A percentile compares a stretch with the other conserved stretches of the same genome.
These are phyloP conservation scores for Mola mola DNA, from an alignment of 2,113 vertebrate species.

Conservation along the genomic window DNA sequence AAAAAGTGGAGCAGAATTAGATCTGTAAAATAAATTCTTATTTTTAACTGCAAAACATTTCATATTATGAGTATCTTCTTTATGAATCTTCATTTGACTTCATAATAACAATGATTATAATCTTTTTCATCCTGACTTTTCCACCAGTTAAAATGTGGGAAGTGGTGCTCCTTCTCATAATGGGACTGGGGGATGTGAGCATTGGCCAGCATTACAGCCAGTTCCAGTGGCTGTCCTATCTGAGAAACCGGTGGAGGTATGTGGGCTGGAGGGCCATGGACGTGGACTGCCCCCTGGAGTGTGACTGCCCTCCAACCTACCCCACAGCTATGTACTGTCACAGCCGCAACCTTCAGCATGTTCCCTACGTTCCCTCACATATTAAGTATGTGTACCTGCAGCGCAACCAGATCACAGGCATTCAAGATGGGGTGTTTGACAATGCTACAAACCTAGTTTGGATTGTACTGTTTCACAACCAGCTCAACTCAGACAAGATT, in stretches of 20 bases:
- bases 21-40: background rate
- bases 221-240: conserved; percentile 63
- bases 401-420: conserved; percentile 89
- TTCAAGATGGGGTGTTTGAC: conserved; percentile 90
- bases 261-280: conserved; percentile 28
- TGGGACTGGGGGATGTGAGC: conserved; percentile 58
- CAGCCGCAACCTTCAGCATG: conserved; percentile 87
- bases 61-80: too few relatives aligned
- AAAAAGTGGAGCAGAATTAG: background rate
- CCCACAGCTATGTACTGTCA: conserved; percentile 95
- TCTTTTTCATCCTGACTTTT: background rate
- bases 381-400: conserved; percentile 96
- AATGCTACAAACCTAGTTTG: conserved; percentile 92
- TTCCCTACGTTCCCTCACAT: conserved; percentile 89
- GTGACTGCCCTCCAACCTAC: conserved; percentile 88
- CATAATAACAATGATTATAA: too few relatives aligned
- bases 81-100: too few relatives aligned
- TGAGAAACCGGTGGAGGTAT: conserved; percentile 42
- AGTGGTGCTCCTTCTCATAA: conserved; percentile 44
- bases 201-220: conserved; percentile 45
- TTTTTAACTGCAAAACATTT: background rate
- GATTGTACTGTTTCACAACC: conserved; percentile 91
- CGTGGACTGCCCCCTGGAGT: conserved; percentile 90
- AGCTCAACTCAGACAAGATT: conserved; percentile 89
- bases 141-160: conserved; percentile 56